These are phyloP conservation scores for Drosophila sturtevanti DNA, from an alignment of 1,140 invertebrate genomes.

Conservation along the genomic window DNA sequence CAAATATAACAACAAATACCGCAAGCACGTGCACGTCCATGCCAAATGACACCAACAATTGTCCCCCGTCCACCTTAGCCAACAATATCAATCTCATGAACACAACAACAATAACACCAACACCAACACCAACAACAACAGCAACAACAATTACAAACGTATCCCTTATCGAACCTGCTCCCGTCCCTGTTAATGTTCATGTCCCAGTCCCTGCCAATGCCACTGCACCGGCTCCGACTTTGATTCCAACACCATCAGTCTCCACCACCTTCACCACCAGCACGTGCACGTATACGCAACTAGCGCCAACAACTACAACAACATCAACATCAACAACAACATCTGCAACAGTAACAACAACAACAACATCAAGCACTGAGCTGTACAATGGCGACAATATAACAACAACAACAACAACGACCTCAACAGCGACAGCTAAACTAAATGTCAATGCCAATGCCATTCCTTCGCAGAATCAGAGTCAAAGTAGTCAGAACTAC, in stretches of 20 bases:
- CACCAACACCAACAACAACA: constrained; percentile 19
- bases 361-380: constrained; percentile 38
- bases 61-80: constrained; percentile 20
- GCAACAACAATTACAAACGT: not conserved
- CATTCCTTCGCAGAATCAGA: constrained; percentile 78
- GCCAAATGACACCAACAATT: constrained; percentile 47
- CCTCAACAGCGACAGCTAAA: constrained; percentile 64
- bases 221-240: constrained; percentile 17
- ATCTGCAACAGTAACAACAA: constrained; percentile 40
- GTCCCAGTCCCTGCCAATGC: not conserved
- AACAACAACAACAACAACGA: constrained; percentile 37
- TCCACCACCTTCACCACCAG: constrained; percentile 57
- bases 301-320: constrained; percentile 54
- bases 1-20: constrained; percentile 41
- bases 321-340: constrained; percentile 49
- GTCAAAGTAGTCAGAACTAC: constrained; percentile 71
- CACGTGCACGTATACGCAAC: constrained; percentile 63
- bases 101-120: constrained; percentile 10
- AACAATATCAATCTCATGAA: constrained; percentile 16
- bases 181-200: not conserved
- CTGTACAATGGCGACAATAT: constrained; percentile 24
- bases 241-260: constrained; percentile 20
- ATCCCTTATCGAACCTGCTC: not conserved
- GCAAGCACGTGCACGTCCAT: constrained; percentile 67
- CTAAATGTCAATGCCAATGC: constrained; percentile 78